These are phyloP conservation scores for Drosophila peninsularis DNA, from an alignment of 2,888 invertebrate species.

Conservation along the genomic window DNA sequence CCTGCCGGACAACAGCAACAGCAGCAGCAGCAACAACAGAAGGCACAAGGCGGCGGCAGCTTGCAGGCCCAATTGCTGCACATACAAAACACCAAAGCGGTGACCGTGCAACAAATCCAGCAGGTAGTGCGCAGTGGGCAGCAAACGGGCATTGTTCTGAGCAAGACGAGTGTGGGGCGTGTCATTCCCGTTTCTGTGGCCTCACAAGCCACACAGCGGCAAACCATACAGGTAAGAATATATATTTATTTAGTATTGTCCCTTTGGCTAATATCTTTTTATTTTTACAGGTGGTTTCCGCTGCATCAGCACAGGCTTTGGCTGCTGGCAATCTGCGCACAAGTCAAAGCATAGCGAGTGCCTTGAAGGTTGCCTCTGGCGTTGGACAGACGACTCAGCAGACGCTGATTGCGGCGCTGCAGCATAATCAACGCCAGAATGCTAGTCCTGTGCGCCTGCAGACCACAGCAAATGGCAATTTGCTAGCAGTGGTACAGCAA, in stretches of 20 bases:
- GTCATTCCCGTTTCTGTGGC: constrained; percentile 89
- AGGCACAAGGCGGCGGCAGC: constrained; percentile 85
- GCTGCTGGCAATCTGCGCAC: constrained; percentile 86
- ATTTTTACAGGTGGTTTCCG: constrained; percentile 86
- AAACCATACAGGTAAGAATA: constrained; percentile 86
- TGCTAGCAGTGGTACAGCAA: constrained; percentile 87
- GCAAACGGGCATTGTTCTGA: constrained; percentile 86
- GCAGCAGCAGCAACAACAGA: constrained; percentile 65
- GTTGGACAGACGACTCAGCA: constrained; percentile 85
- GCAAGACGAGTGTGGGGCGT: constrained; percentile 87
- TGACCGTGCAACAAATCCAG: constrained; percentile 91
- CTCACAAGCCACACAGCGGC: constrained; percentile 85
- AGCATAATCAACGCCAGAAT: constrained; percentile 86
- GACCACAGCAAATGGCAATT: constrained; percentile 85
- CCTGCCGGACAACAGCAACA: constrained; percentile 56
- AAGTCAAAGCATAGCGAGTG: constrained; percentile 85
- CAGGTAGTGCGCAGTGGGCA: constrained; percentile 89
- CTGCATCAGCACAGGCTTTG: constrained; percentile 86
- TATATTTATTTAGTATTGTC: neutral
- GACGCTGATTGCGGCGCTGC: constrained; percentile 86
- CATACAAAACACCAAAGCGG: constrained; percentile 87
- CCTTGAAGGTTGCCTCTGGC: constrained; percentile 85
- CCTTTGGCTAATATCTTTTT: neutral
- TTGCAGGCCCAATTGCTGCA: constrained; percentile 89
- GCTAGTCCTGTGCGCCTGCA: constrained; percentile 87